Conservation (phyloP, 1,140 invertebrate species). For the Drosophila gunungcola region DNA sequence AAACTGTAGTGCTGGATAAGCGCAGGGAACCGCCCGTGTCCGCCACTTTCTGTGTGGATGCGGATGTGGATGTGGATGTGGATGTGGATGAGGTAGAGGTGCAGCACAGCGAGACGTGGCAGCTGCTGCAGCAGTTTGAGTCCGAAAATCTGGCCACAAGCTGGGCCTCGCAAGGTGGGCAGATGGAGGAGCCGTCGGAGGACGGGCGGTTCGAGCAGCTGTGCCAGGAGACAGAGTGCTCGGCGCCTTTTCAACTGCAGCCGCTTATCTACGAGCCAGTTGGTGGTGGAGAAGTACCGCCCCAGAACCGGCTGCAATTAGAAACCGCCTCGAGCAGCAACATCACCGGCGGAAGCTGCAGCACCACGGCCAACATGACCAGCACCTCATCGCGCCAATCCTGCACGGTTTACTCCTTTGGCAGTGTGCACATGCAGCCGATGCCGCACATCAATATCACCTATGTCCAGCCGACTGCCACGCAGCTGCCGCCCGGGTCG, state of each 20-base stretch:
- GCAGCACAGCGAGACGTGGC: neutral
- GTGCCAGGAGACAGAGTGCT: slow-evolving; percentile 49
- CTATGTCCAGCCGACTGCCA: slow-evolving; percentile 6
- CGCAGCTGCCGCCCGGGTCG: neutral
- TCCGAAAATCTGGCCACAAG: slow-evolving; percentile 14
- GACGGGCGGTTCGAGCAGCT: slow-evolving; percentile 48
- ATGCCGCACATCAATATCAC: slow-evolving; percentile 35
- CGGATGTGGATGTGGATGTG: neutral
- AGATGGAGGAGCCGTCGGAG: neutral
- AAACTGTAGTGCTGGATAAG: slow-evolving; percentile 21
- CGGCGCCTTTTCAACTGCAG: slow-evolving; percentile 59
- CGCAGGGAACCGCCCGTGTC: slow-evolving; percentile 2
- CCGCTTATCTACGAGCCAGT: slow-evolving; percentile 9
- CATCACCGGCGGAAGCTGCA: neutral
- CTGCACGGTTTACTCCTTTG: slow-evolving; percentile 34
- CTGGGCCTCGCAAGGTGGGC: neutral
- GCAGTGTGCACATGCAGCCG: slow-evolving; percentile 27
- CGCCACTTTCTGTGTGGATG: slow-evolving; percentile 29
- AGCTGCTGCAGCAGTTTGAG: slow-evolving; percentile 37
- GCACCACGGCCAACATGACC: slow-evolving; percentile 11
- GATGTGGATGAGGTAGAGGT: neutral
- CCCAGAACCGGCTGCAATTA: neutral
- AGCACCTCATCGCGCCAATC: slow-evolving; percentile 37
- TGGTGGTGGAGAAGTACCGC: neutral
- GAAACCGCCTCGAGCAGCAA: neutral